A percentile compares a stretch with the other conserved stretches of the same genome.
phyloP scores from a whole-genome alignment of 1,140 invertebrate genomes.

The Diploscapter pachys region DNA sequence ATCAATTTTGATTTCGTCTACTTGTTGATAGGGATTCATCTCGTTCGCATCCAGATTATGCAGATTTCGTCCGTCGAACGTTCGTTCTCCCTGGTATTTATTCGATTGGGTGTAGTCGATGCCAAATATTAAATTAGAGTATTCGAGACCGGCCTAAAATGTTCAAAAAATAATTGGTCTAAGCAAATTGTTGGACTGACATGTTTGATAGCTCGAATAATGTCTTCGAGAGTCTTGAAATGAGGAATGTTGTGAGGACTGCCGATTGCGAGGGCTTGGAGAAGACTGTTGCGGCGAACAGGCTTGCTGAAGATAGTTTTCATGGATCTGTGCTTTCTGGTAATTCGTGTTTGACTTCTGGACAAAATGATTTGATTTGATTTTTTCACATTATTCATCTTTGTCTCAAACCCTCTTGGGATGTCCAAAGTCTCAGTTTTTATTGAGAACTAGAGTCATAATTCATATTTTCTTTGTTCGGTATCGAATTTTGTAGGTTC shows the following conservation, averaged over 20 bases:
- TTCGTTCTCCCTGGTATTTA: slow-evolving; percentile 63
- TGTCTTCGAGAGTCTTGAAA: slow-evolving; percentile 58
- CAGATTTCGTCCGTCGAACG: slow-evolving; percentile 60
- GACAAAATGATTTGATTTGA: too few relatives aligned
- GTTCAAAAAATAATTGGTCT: too few relatives aligned
- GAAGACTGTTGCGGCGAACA: slow-evolving; percentile 52
- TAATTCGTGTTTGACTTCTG: too few relatives aligned
- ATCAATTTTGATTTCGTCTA: slow-evolving; percentile 10
- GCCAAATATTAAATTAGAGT: slow-evolving; percentile 62
- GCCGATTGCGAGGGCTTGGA: slow-evolving; percentile 58
- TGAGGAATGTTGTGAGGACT: slow-evolving; percentile 57
- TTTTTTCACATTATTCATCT: too few relatives aligned
- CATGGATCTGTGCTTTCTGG: too few relatives aligned
- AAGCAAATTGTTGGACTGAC: slow-evolving; percentile 27
- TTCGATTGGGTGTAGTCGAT: slow-evolving; percentile 64
- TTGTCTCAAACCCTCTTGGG: too few relatives aligned
- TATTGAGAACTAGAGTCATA: too few relatives aligned
- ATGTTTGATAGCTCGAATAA: slow-evolving; percentile 55
- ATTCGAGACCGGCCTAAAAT: slow-evolving; percentile 61
- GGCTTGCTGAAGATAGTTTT: slow-evolving; percentile 43
- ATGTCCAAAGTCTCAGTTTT: too few relatives aligned
- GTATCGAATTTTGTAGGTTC: too few relatives aligned
- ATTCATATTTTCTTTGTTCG: too few relatives aligned
- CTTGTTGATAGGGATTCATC: slow-evolving; percentile 60
- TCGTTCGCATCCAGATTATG: slow-evolving; percentile 57